These are phyloP conservation scores for Teleopsis dalmanni DNA, from an alignment of 1,140 invertebrate species.

Conservation along the genomic window DNA sequence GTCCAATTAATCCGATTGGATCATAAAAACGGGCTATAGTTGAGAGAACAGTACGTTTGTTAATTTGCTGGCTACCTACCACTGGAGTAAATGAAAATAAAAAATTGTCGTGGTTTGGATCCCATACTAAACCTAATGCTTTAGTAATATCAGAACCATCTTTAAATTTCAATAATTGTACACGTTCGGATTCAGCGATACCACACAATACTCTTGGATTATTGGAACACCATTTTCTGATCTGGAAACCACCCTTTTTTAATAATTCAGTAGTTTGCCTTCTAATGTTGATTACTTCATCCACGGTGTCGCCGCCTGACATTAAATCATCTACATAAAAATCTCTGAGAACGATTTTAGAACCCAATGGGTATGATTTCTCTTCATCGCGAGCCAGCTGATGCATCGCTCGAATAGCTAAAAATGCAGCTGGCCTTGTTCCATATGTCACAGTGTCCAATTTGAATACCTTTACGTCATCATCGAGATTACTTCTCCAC, in stretches of 20 bases:
- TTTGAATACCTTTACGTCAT: conserved; percentile 18
- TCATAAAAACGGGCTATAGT: conserved; percentile 25
- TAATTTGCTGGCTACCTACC: conserved; percentile 6
- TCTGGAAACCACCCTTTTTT: conserved; percentile 29
- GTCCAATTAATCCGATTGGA: conserved; percentile 26
- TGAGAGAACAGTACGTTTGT: conserved; percentile 20
- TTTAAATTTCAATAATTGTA: conserved; percentile 1
- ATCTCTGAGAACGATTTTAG: conserved; percentile 17
- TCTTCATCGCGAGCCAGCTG: conserved; percentile 34
- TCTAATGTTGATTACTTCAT: conserved; percentile 10
- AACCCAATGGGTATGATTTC: conserved; percentile 6
- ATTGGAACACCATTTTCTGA: conserved; percentile 41
- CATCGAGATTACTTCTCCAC: conserved; percentile 28
- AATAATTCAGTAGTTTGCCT: conserved; percentile 18
- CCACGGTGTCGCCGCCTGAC: conserved; percentile 20
- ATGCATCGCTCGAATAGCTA: conserved; percentile 25
- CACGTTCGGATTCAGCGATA: neutral
- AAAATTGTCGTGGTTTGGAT: neutral
- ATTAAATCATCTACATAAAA: conserved; percentile 43
- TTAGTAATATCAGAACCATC: conserved; percentile 11
- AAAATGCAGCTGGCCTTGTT: conserved; percentile 20
- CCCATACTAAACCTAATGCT: conserved; percentile 1
- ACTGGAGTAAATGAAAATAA: neutral
- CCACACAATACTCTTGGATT: conserved; percentile 12
- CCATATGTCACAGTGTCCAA: conserved; percentile 26